A percentile compares a stretch with the other conserved stretches of the same genome.
Evolutionary conservation across 2,113 vertebrate genomes (phyloP).

Genomic region (Australoheros scitulus): DNA sequence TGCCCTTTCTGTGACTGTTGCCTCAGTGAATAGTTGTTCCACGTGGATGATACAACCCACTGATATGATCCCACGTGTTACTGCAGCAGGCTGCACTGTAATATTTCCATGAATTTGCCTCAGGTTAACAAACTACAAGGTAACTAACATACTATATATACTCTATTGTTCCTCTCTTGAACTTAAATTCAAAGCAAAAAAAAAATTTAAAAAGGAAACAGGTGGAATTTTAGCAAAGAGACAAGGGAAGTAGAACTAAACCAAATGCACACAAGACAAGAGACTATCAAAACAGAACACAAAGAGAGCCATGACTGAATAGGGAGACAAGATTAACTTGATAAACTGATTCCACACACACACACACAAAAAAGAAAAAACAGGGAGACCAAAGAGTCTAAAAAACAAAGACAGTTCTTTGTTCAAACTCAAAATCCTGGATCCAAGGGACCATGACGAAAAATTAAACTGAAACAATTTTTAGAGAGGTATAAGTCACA

Average conservation of each 20-base stretch:
- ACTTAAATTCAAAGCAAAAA: background rate
- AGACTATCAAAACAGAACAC: no score
- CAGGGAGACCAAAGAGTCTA: no score
- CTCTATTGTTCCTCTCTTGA: background rate
- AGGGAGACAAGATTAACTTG: no score
- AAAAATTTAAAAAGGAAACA: background rate
- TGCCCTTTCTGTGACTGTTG: constrained; percentile 34
- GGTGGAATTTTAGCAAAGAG: background rate
- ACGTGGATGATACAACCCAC: constrained; percentile 20
- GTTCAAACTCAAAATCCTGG: no score
- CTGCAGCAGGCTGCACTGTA: constrained; percentile 34
- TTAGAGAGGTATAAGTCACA: background rate
- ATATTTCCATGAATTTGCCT: background rate
- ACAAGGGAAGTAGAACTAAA: no score
- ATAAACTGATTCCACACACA: no score
- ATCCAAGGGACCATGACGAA: no score
- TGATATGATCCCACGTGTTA: constrained; percentile 1
- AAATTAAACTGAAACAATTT: background rate
- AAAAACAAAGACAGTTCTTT: no score
- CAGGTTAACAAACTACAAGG: background rate
- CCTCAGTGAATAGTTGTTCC: constrained; percentile 32
- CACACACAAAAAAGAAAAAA: no score
- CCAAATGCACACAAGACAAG: no score
- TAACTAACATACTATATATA: background rate
- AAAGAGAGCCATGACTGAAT: no score